These are phyloP conservation scores for Pangasianodon hypophthalmus DNA, from an alignment of 2,113 vertebrate genomes.

Conservation along the genomic window DNA sequence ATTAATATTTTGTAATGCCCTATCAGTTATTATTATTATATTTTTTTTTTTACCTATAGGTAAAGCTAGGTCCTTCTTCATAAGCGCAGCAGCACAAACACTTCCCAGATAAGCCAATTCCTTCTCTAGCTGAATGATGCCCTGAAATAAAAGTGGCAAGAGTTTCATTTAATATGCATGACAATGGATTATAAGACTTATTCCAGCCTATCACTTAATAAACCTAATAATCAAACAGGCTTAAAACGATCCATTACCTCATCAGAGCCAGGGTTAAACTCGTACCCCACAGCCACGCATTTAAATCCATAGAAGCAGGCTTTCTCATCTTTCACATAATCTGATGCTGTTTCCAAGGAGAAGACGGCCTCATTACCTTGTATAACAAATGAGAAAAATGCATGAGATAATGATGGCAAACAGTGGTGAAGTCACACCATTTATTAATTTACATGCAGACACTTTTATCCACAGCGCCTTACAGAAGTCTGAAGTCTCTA, in stretches of 20 bases:
- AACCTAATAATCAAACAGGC: neutral
- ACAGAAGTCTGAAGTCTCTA: neutral
- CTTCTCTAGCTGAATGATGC: conserved; percentile 95
- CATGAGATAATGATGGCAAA: neutral
- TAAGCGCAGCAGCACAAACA: conserved; percentile 93
- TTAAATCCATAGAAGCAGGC: conserved; percentile 97
- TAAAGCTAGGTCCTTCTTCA: conserved; percentile 97
- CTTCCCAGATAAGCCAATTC: conserved; percentile 94
- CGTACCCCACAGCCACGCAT: conserved; percentile 94
- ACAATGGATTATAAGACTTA: neutral
- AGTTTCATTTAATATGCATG: neutral
- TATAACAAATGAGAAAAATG: conserved; percentile 49
- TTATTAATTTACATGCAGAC: neutral
- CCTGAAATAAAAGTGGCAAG: conserved; percentile 73
- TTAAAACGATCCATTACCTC: conserved; percentile 78
- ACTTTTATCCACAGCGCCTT: neutral
- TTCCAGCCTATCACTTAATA: neutral
- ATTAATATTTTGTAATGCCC: neutral
- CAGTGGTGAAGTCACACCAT: neutral
- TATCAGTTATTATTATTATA: too few relatives aligned
- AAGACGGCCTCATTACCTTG: conserved; percentile 95
- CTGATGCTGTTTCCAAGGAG: conserved; percentile 96
- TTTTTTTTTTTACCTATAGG: conserved; percentile 82
- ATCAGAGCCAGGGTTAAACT: conserved; percentile 93
- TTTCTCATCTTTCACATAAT: conserved; percentile 99